Evolutionary conservation across 2,797 vertebrate species (phyloP).

Genomic region (Pseudomugil gertrudae): DNA sequence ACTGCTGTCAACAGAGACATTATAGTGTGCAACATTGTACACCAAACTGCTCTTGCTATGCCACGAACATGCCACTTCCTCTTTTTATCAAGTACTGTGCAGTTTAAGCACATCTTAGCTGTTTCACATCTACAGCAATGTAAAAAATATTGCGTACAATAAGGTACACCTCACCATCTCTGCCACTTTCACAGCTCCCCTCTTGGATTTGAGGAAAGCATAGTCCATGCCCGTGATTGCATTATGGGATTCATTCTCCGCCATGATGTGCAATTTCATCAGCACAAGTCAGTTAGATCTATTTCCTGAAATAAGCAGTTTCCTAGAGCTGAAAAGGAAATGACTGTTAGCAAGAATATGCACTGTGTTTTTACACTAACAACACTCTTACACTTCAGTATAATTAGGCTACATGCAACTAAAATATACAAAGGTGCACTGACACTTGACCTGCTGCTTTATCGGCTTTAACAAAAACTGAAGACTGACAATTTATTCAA

Average conservation of each 20-base stretch:
- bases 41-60: too few relatives aligned
- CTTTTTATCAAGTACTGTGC: background rate
- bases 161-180: slow-evolving; percentile 73
- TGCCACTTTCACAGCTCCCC: slow-evolving; percentile 72
- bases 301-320: slow-evolving; percentile 64
- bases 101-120: background rate
- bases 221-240: slow-evolving; percentile 56
- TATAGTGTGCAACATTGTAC: background rate
- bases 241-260: slow-evolving; percentile 6
- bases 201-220: slow-evolving; percentile 70
- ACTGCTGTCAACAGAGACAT: background rate
- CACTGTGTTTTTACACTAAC: slow-evolving; percentile 6
- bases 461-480: background rate
- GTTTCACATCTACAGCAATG: slow-evolving; percentile 2
- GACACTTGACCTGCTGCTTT: background rate
- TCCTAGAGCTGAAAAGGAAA: slow-evolving; percentile 65
- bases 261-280: slow-evolving; percentile 18
- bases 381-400: background rate
- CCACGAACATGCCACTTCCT: too few relatives aligned
- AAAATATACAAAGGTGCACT: too few relatives aligned
- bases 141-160: background rate
- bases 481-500: too few relatives aligned
- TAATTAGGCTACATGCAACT: too few relatives aligned
- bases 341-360: slow-evolving; percentile 20
- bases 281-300: slow-evolving; percentile 1